These are phyloP conservation scores for Lissonota sp. DNA, from an alignment of 2,888 invertebrate species.

Conservation along the genomic window DNA sequence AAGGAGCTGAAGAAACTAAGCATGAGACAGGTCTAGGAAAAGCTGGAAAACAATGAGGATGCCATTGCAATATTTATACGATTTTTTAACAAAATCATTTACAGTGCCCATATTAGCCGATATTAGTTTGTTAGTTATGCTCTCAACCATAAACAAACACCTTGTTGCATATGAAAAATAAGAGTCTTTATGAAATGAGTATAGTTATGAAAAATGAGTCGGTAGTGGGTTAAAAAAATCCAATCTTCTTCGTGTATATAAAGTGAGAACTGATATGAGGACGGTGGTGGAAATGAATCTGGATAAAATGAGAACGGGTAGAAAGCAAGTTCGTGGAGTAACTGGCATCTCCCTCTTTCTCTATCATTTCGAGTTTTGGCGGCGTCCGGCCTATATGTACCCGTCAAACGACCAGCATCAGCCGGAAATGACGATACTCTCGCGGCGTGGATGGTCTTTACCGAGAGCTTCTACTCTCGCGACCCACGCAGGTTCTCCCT, in stretches of 20 bases:
- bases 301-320: slow-evolving; percentile 40
- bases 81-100: no score
- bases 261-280: slow-evolving; percentile 27
- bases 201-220: no score
- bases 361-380: slow-evolving; percentile 41
- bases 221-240: not conserved
- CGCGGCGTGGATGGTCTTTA: slow-evolving; percentile 30
- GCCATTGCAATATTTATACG: no score
- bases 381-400: slow-evolving; percentile 14
- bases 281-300: slow-evolving; percentile 31
- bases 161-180: no score
- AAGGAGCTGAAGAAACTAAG: no score
- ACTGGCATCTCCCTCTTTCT: slow-evolving; percentile 11
- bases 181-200: no score
- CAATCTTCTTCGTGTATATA: slow-evolving; percentile 29
- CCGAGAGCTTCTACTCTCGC: slow-evolving; percentile 31
- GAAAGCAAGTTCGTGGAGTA: slow-evolving; percentile 36
- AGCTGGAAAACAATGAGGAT: no score
- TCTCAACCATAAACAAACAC: no score
- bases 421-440: slow-evolving; percentile 62
- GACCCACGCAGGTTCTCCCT: slow-evolving; percentile 31
- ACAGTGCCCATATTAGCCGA: no score
- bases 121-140: no score
- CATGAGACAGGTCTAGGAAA: no score
- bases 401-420: slow-evolving; percentile 57